Percentiles rank a stretch among this genome's conserved stretches.
phyloP scores from a whole-genome alignment of 2,113 vertebrate genomes.

The Emydura subglobosa region DNA sequence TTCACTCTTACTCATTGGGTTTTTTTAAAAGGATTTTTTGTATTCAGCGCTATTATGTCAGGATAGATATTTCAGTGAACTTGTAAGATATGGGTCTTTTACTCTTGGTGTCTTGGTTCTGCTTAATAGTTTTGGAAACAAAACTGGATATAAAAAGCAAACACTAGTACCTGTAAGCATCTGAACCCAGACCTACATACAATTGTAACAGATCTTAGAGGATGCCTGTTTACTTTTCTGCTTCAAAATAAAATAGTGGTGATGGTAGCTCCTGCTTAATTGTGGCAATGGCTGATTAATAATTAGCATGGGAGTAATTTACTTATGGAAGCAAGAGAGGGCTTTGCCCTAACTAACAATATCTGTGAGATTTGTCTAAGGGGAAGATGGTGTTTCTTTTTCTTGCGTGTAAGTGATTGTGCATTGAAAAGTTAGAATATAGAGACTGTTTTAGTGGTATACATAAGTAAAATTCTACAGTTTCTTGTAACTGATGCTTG shows the following conservation, averaged over 20 bases:
- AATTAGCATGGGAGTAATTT: neutral
- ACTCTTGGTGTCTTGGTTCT: neutral
- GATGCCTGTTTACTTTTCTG: neutral
- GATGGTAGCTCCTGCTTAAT: constrained; percentile 48
- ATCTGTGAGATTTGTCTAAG: constrained; percentile 13
- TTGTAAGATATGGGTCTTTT: neutral
- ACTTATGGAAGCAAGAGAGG: neutral
- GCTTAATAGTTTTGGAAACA: neutral
- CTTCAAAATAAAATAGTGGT: constrained; percentile 45
- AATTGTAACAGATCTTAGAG: neutral
- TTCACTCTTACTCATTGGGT: neutral
- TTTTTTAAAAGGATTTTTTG: neutral
- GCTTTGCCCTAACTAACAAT: constrained; percentile 52
- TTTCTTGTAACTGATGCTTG: constrained; percentile 53
- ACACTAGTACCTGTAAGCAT: neutral
- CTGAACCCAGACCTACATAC: neutral
- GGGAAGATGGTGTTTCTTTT: neutral
- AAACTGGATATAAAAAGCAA: neutral
- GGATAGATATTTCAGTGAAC: neutral
- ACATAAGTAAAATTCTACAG: neutral
- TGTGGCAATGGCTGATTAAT: constrained; percentile 37
- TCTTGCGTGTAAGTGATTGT: constrained; percentile 37
- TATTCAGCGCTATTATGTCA: neutral
- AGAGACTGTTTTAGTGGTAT: neutral
- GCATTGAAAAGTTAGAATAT: neutral